A percentile compares a stretch with the other conserved stretches of the same genome.
These are phyloP conservation scores for Leucoraja ocellata DNA, from an alignment of 2,797 vertebrate genomes.

Conservation along the genomic window DNA sequence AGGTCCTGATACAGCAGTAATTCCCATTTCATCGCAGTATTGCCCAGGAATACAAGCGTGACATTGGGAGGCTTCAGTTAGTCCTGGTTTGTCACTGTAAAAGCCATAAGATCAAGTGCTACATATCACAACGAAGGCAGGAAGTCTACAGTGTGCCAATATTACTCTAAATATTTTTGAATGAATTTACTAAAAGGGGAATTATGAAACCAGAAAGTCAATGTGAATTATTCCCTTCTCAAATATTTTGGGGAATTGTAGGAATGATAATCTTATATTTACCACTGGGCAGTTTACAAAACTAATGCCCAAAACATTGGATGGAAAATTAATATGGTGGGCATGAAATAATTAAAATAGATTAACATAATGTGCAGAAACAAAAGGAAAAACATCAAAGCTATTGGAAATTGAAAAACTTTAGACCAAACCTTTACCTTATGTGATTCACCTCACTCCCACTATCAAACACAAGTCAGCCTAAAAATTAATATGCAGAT, in stretches of 20 bases:
- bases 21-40: constrained; percentile 61
- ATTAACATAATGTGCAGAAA: background rate
- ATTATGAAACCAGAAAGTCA: background rate
- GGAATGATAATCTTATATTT: background rate
- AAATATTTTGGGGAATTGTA: background rate
- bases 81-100: constrained; percentile 54
- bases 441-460: background rate
- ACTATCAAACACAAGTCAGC: background rate
- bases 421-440: background rate
- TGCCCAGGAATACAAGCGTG: constrained; percentile 58
- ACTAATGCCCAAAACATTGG: background rate
- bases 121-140: background rate
- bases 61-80: constrained; percentile 57
- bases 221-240: background rate
- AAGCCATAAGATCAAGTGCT: constrained; percentile 37
- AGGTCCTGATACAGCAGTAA: constrained; percentile 56
- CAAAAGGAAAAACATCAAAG: no score
- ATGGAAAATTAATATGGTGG: background rate
- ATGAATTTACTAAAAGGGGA: background rate
- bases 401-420: background rate
- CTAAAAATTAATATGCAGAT: background rate
- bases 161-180: background rate
- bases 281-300: background rate
- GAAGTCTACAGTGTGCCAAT: background rate
- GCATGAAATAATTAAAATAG: background rate